Base-by-base conservation (phyloP, 2,888 invertebrate species). In the Notodonta ziczac region DNA sequence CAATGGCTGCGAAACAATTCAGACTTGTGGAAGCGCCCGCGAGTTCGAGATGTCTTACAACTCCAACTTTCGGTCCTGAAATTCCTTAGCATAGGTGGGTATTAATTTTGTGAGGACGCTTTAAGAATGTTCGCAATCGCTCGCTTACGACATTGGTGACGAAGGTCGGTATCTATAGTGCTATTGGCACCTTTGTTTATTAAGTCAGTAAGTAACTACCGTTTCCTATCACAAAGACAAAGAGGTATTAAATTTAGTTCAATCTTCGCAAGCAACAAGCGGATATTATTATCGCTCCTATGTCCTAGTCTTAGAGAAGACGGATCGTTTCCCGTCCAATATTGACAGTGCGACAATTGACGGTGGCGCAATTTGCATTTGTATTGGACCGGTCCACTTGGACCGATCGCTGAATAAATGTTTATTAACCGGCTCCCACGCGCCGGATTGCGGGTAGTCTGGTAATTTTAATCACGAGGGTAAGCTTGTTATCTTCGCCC, bases 291-390 rank as follows among this genome's bases (percentile, higher is more conserved):
- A 46, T 46, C 13, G 7, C 46, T 46, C 46, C 0, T n/a, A 46
- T 46, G 67, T 62, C 60, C 64, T 59, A 55, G 46, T 12, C 42
- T 12, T 35, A 4, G 35, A 51, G 60, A 53, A 64, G 66, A 63
- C 65, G 71, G 69, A 58, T 62, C 69, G 61, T 63, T 66, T 66
- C 63, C 64, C 58, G 64, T 56, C 73, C 76, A 80, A 77, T 78
- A 80, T 80, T 80, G 80, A 78, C 80, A 69, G 62, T 66, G 67
- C 68, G 64, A 69, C 76, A 70, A 74, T 74, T 74, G 71, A 68
- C 69, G 67, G 65, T 54, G 59, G 56, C 66, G 67, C 60, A 76
- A 82, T 82, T 82, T 79, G 79, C 81, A 80, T 80, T 76, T 65
- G 74, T 77, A 77, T 77, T 73, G 71, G 64, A 71, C 61, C 66